Evolutionary conservation across 30 jellyfish, hydroid and myxozoan species (phyloP), one percentile per base, ranked within the genome.

Genomic region (Turritopsis rubra): DNA sequence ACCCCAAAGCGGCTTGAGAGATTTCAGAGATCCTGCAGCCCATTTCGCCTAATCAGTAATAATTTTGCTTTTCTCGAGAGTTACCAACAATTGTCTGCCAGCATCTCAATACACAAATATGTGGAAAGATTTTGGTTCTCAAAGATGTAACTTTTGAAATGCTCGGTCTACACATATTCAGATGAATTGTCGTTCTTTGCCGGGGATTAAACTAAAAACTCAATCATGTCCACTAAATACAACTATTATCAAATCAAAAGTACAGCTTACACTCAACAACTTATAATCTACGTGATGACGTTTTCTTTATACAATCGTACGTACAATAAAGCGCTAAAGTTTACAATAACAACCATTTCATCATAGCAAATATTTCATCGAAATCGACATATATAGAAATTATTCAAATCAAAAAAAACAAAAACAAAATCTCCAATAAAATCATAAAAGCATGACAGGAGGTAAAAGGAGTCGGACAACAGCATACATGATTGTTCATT

Each of bases 211-310:
- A 13, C 60, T 3, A 13, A 13, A 5, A 41, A 41, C 13, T 3
- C 60, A 41, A 41, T 13, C 5, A 5, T 41, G 13, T 41, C 77
- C 77, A 68, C 77, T 68, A 68, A 68, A 68, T 68, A 68, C 77
- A 27, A 68, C 30, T 68, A n/a, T 68, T 68, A 68, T 68, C 77
- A 68, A 68, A 68, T 68, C 77, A 68, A 68, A 41, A 41, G 60
- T 41, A 41, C 60, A 41, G 60, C 60, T 41, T 41, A 41, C 60
- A 41, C 60, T 41, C 60, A 41, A 41, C 60, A 41, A 41, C 60
- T 41, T 41, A 41, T 41, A 5, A 41, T 41, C 5, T 41, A 41
- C 60, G 5, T 41, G 60, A 41, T 41, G 60, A 41, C 60, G 13
- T 41, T 41, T 41, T 41, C 13, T 3, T 41, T 3, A 5, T 3